phyloP scores from a whole-genome alignment of 2,113 vertebrate genomes.

The Microtus pennsylvanicus region DNA sequence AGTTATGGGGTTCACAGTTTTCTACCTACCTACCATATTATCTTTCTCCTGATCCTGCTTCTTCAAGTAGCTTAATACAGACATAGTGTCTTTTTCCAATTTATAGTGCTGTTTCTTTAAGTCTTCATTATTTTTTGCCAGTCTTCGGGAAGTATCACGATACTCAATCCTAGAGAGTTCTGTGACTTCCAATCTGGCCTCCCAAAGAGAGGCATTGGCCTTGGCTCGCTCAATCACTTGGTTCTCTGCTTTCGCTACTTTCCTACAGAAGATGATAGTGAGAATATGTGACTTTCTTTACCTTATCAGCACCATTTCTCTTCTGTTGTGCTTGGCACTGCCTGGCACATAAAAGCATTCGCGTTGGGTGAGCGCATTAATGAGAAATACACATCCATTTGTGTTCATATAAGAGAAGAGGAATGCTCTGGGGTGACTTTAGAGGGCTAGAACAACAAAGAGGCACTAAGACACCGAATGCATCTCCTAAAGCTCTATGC shows the following conservation, averaged over 20 bases:
- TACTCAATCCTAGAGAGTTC: slow-evolving; percentile 87
- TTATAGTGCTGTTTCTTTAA: slow-evolving; percentile 87
- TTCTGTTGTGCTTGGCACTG: slow-evolving; percentile 43
- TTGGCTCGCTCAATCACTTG: slow-evolving; percentile 87
- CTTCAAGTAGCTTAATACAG: slow-evolving; percentile 84
- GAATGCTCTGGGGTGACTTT: background rate
- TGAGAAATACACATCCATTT: slow-evolving; percentile 48
- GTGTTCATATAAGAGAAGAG: background rate
- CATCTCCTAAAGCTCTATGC: slow-evolving; percentile 1
- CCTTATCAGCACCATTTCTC: background rate
- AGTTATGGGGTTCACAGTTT: background rate
- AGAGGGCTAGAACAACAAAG: slow-evolving; percentile 24
- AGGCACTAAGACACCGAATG: slow-evolving; percentile 8
- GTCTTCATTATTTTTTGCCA: slow-evolving; percentile 87
- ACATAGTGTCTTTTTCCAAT: slow-evolving; percentile 87
- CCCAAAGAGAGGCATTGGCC: slow-evolving; percentile 89
- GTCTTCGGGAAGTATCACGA: slow-evolving; percentile 82
- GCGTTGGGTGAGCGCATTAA: background rate
- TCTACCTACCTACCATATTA: slow-evolving; percentile 85
- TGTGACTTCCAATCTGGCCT: slow-evolving; percentile 87
- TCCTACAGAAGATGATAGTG: slow-evolving; percentile 71
- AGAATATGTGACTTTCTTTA: slow-evolving; percentile 26
- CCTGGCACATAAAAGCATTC: slow-evolving; percentile 35
- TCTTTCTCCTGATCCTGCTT: slow-evolving; percentile 87
- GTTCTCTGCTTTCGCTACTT: slow-evolving; percentile 85